Evolutionary conservation across 2,797 vertebrate species (phyloP), one percentile per base, ranked within the genome.

Genomic region (Cossypha niveicapilla): DNA sequence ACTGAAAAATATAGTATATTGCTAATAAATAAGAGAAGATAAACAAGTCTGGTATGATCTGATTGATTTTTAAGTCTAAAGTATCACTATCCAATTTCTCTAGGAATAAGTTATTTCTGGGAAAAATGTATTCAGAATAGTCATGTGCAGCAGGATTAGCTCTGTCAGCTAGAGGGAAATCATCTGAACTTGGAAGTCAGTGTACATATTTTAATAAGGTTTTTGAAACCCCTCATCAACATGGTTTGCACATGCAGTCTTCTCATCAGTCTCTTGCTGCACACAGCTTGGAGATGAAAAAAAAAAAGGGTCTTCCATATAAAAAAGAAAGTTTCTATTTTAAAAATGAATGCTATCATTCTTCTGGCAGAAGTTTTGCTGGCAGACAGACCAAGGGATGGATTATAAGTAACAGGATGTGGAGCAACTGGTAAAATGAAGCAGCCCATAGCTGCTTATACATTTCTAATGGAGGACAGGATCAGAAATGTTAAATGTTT

Each of bases 301-400:
- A 77, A n/a, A 77, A 85, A 90, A 90, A 84, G 51, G 51, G 57
- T 56, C 68, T 56, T 89, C 53, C 39, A 18, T 77, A 77, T 79
- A 35, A 61, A 93, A 93, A 87, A 39, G 68, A 80, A 93, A 94
- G 63, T 32, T 86, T n/a, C 75, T 85, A 39, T 94, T 92, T 94
- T 47, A 79, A 82, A 96, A 94, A 88, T 63, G 66, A 81, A 92
- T 85, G 60, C 35, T 96, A 57, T 8, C 67, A 42, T 91, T 94
- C 68, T 94, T 92, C 70, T 89, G 62, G 87, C 86, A 94, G 67
- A 94, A 89, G 65, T 92, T 93, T 76, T 87, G 72, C 92, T 91
- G 78, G 87, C 88, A 94, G 71, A 93, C 57, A 18, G 74, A 87
- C 24, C 82, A 48, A 77, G 71, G 32, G 88, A 92, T 85, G 83